Conservation (phyloP, 2,888 invertebrate species). For the Spialia ferax region DNA sequence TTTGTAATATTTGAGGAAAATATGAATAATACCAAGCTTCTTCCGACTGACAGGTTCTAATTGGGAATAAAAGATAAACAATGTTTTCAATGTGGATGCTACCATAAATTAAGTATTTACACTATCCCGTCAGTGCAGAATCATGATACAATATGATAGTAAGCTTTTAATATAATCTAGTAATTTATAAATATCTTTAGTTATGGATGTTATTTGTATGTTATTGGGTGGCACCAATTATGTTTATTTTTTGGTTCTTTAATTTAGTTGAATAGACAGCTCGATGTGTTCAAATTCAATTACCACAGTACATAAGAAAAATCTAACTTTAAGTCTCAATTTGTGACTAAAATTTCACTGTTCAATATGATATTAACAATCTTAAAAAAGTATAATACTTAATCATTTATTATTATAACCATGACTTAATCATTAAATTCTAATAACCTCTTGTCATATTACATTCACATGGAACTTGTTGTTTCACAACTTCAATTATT, state of each 20-base stretch:
- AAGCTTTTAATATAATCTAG: neutral
- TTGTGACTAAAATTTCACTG: too few species aligned
- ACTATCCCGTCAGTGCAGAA: constrained; percentile 10
- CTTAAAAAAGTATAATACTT: neutral
- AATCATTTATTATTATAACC: too few species aligned
- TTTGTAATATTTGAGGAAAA: too few species aligned
- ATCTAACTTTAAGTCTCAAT: neutral
- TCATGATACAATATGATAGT: constrained; percentile 25
- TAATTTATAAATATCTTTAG: constrained; percentile 4
- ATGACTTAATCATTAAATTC: too few species aligned
- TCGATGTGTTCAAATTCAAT: constrained; percentile 2
- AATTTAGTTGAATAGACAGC: neutral
- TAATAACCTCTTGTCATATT: too few species aligned
- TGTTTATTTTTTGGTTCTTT: neutral
- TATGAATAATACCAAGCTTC: too few species aligned
- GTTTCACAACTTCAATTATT: too few species aligned
- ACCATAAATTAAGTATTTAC: neutral
- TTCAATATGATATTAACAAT: neutral
- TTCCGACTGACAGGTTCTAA: too few species aligned
- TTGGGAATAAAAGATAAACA: too few species aligned
- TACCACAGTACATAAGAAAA: neutral
- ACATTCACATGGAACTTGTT: too few species aligned
- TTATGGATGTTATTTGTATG: neutral
- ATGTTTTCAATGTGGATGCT: neutral
- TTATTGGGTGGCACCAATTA: neutral